Percentiles rank a stretch among this genome's conserved stretches.
These are phyloP conservation scores for Poeciliopsis turrubarensis DNA, from an alignment of 2,113 vertebrate genomes.

Conservation along the genomic window DNA sequence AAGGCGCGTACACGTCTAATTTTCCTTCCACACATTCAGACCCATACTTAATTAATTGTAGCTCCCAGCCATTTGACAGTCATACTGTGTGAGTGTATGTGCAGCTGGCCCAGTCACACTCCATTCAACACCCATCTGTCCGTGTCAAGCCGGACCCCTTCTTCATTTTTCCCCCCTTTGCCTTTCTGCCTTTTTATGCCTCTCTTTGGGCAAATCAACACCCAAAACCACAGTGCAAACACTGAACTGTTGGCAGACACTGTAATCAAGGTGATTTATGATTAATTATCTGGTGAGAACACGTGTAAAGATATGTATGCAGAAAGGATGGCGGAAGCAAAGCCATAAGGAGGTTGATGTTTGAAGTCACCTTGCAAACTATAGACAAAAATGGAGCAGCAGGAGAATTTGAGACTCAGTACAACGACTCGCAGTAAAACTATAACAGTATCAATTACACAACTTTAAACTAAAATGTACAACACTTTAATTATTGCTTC, in stretches of 20 bases:
- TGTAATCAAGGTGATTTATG: constrained; percentile 54
- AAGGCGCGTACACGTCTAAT: constrained; percentile 52
- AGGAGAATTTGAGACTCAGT: neutral
- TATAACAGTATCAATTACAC: neutral
- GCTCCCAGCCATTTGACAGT: constrained; percentile 73
- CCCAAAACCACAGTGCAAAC: constrained; percentile 14
- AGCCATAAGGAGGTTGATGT: neutral
- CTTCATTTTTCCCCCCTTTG: constrained; percentile 20
- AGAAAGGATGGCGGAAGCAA: constrained; percentile 8
- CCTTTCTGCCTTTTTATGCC: constrained; percentile 12
- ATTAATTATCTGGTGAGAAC: constrained; percentile 36
- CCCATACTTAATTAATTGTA: constrained; percentile 75
- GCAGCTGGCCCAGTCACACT: constrained; percentile 74
- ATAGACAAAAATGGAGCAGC: neutral
- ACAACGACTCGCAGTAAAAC: neutral
- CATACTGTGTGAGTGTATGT: constrained; percentile 67
- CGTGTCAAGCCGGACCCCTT: constrained; percentile 60
- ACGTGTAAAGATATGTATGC: constrained; percentile 18
- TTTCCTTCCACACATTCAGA: constrained; percentile 63
- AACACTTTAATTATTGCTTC: neutral
- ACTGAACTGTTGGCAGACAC: constrained; percentile 34
- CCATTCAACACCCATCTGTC: constrained; percentile 76
- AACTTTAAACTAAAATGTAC: neutral
- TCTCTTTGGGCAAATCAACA: constrained; percentile 42
- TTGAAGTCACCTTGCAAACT: constrained; percentile 3